Conservation (phyloP, 2,797 vertebrate species). For the Danio albolineatus region DNA sequence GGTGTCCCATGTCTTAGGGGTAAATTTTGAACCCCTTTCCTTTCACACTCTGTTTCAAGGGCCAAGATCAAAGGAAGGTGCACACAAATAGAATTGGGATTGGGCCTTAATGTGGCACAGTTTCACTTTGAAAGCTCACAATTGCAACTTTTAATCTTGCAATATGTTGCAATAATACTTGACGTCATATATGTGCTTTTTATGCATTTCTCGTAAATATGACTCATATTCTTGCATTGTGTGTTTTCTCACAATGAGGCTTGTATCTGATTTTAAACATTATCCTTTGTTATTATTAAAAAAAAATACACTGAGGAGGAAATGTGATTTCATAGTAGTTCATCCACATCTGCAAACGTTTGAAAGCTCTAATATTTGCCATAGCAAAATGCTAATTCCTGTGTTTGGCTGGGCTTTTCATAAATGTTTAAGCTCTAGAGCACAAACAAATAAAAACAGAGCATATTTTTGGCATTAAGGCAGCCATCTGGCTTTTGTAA, state of each 20-base stretch:
- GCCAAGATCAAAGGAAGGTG: no score
- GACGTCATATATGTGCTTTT: not conserved
- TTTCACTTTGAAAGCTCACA: no score
- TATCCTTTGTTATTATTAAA: not conserved
- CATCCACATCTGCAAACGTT: conserved; percentile 46
- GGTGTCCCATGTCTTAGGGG: no score
- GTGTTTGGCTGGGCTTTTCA: conserved; percentile 59
- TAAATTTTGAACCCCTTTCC: no score
- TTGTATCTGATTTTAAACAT: not conserved
- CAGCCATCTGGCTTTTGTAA: conserved; percentile 76
- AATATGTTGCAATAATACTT: not conserved
- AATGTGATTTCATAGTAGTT: not conserved
- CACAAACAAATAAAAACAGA: conserved; percentile 71
- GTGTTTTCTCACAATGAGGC: not conserved
- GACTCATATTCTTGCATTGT: not conserved
- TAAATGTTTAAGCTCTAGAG: conserved; percentile 72
- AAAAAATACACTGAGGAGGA: not conserved
- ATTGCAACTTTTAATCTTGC: not conserved
- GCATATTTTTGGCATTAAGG: conserved; percentile 67
- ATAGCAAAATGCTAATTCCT: conserved; percentile 55
- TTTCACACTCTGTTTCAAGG: no score
- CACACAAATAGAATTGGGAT: no score
- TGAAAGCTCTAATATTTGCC: conserved; percentile 55
- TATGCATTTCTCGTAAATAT: not conserved
- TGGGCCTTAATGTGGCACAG: not conserved